Conservation (phyloP, 2,888 invertebrate species). For the Chrysomela aeneicollis region DNA sequence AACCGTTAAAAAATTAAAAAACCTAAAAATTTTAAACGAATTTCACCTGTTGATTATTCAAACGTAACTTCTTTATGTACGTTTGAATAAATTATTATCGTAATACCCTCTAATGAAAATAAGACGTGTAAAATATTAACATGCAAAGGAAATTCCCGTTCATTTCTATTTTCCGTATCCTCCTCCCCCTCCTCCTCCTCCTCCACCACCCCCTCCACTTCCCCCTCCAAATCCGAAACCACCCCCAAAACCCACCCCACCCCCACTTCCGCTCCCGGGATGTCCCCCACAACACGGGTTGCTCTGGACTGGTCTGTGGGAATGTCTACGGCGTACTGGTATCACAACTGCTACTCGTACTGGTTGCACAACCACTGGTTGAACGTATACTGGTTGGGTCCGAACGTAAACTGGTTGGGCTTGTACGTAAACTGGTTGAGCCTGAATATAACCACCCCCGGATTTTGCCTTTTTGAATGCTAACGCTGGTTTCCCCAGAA, state of each 20-base stretch:
- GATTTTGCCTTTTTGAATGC: not conserved
- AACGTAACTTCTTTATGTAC: too few relatives aligned
- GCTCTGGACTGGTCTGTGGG: not conserved
- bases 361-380: not conserved
- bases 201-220: constrained; percentile 20
- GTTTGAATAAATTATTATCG: too few relatives aligned
- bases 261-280: constrained; percentile 12
- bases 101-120: too few relatives aligned
- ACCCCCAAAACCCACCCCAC: constrained; percentile 19
- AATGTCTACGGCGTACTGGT: not conserved
- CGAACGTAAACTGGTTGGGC: not conserved
- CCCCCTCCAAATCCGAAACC: constrained; percentile 22
- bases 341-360: not conserved
- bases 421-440: not conserved
- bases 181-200: constrained; percentile 26
- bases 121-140: too few relatives aligned
- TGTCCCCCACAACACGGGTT: constrained; percentile 16
- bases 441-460: not conserved
- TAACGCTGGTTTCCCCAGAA: not conserved
- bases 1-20: too few relatives aligned
- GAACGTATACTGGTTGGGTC: not conserved
- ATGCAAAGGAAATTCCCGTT: too few relatives aligned
- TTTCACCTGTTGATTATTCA: too few relatives aligned
- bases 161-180: constrained; percentile 14
- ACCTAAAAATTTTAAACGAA: too few relatives aligned